Evolutionary conservation across 2,888 invertebrate species (phyloP).

Genomic region (Macrosiphum euphorbiae): DNA sequence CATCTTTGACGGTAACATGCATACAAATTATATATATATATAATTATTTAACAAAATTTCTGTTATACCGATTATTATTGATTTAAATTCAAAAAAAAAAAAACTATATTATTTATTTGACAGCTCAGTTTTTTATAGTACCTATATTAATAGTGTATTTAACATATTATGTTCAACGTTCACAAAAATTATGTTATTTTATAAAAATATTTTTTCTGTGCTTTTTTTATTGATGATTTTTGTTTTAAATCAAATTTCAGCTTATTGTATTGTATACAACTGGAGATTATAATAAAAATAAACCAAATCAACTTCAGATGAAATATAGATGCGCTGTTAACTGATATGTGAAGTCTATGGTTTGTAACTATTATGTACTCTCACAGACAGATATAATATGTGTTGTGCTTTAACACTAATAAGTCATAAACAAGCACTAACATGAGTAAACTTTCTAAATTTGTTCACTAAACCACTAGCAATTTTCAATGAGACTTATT

Average conservation of each 20-base stretch:
- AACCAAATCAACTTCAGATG: conserved; percentile 32
- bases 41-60: not conserved
- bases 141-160: not conserved
- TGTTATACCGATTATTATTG: not conserved
- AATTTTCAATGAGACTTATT: not conserved
- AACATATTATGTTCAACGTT: not conserved
- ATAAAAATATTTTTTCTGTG: not conserved
- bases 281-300: conserved; percentile 51
- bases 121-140: not conserved
- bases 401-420: conserved; percentile 54
- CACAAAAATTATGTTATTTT: not conserved
- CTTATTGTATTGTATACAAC: conserved; percentile 57
- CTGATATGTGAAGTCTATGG: conserved; percentile 49
- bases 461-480: conserved; percentile 24
- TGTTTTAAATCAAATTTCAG: conserved; percentile 61
- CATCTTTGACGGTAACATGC: not conserved
- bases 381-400: conserved; percentile 38
- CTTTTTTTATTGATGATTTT: conserved; percentile 66
- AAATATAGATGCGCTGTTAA: conserved; percentile 49
- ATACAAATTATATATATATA: not conserved
- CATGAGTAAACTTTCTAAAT: conserved; percentile 24
- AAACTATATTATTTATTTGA: not conserved
- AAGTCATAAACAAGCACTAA: conserved; percentile 35
- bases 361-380: conserved; percentile 48
- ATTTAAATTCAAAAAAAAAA: not conserved